These are phyloP conservation scores for Acrobasis repandana DNA, from an alignment of 2,888 invertebrate species.

Conservation along the genomic window DNA sequence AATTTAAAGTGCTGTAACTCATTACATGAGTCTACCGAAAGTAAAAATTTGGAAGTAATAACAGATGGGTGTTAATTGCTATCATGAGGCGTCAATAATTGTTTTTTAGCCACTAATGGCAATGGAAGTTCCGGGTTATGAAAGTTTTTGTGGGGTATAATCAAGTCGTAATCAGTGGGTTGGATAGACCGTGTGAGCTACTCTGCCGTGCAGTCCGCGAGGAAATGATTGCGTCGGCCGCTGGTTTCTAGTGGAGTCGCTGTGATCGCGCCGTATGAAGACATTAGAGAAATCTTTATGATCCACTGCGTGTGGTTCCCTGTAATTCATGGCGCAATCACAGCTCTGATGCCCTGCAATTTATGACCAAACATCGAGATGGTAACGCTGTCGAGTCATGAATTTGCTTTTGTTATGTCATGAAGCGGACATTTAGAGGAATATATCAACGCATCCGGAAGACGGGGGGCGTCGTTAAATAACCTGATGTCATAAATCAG, in stretches of 20 bases:
- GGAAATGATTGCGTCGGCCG: conserved; percentile 71
- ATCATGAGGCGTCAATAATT: conserved; percentile 79
- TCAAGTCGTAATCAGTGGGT: conserved; percentile 77
- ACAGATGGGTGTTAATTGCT: conserved; percentile 81
- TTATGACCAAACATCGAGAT: conserved; percentile 55
- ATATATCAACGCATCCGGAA: conserved; percentile 32
- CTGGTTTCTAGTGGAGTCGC: conserved; percentile 57
- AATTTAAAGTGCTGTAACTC: conserved; percentile 49
- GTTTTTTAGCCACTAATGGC: conserved; percentile 75
- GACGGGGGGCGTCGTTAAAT: conserved; percentile 44
- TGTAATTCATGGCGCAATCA: conserved; percentile 69
- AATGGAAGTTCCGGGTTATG: conserved; percentile 77
- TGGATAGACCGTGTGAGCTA: conserved; percentile 75
- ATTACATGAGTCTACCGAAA: conserved; percentile 67
- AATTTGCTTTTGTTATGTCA: conserved; percentile 48
- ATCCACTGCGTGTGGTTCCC: conserved; percentile 69
- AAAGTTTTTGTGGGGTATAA: conserved; percentile 79
- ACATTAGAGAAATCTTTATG: conserved; percentile 76
- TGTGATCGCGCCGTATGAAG: conserved; percentile 67
- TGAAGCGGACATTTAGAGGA: conserved; percentile 30
- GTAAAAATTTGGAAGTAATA: conserved; percentile 73
- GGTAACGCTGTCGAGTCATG: conserved; percentile 49
- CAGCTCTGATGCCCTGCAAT: conserved; percentile 62
- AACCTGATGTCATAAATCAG: conserved; percentile 52
- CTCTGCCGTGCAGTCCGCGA: conserved; percentile 49